Percentiles rank a stretch among this genome's conserved stretches.
These are phyloP conservation scores for Macrotrachela quadricornifera DNA, from an alignment of 1,140 invertebrate species.

Conservation along the genomic window DNA sequence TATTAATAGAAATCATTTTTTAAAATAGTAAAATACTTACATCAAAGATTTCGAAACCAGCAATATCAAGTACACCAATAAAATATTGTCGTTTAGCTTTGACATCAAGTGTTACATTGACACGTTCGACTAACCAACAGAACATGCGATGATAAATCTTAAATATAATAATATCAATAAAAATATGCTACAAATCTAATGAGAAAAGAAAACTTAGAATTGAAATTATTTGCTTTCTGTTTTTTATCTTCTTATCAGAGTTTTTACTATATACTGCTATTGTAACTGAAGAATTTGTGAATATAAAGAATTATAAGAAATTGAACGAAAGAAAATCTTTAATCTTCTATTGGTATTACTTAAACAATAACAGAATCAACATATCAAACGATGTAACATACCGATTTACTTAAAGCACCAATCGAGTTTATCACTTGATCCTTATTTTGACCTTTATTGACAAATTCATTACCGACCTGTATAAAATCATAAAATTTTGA, in stretches of 20 bases:
- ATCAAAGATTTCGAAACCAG: conserved; percentile 99
- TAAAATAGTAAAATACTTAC: conserved; percentile 39
- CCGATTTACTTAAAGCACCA: conserved; percentile 79
- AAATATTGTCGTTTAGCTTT: conserved; percentile 91
- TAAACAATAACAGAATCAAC: too few species aligned
- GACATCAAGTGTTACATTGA: conserved; percentile 93
- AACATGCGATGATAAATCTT: conserved; percentile 78
- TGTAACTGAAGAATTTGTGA: too few species aligned
- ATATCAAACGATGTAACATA: too few species aligned
- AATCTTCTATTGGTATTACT: too few species aligned
- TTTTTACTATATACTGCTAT: too few species aligned
- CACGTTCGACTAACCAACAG: conserved; percentile 88
- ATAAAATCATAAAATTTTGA: background rate
- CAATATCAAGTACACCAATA: conserved; percentile 99
- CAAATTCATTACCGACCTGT: conserved; percentile 57
- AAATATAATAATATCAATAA: too few species aligned
- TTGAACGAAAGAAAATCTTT: too few species aligned
- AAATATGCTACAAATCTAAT: too few species aligned
- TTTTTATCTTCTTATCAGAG: too few species aligned
- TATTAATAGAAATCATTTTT: background rate
- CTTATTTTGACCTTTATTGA: conserved; percentile 90
- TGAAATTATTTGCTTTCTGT: too few species aligned
- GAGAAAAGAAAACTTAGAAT: too few species aligned
- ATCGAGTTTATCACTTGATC: conserved; percentile 78
- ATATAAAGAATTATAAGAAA: too few species aligned